Evolutionary conservation across 2,888 invertebrate genomes (phyloP).

Genomic region (Stenotaenia linearis): DNA sequence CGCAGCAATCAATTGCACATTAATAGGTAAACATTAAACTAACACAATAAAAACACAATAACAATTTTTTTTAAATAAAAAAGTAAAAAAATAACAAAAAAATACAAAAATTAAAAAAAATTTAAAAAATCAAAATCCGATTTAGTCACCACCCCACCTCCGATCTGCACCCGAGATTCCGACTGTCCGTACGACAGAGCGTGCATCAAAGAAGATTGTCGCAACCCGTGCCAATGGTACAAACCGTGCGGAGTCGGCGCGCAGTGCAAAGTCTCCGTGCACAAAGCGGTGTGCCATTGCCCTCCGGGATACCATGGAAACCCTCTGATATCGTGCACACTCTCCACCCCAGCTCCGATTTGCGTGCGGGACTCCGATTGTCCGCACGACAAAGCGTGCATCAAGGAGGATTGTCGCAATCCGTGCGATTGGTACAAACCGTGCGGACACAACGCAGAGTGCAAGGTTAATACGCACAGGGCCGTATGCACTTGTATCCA

Average conservation of each 20-base stretch:
- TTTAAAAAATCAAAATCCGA: not conserved
- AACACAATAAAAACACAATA: not conserved
- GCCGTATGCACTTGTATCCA: slow-evolving; percentile 72
- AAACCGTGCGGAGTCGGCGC: slow-evolving; percentile 70
- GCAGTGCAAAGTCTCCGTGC: slow-evolving; percentile 68
- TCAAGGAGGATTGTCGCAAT: slow-evolving; percentile 65
- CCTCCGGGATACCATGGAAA: slow-evolving; percentile 68
- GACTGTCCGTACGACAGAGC: slow-evolving; percentile 65
- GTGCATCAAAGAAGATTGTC: slow-evolving; percentile 61
- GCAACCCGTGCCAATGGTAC: slow-evolving; percentile 60
- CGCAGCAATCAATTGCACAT: slow-evolving; percentile 13
- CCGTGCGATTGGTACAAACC: slow-evolving; percentile 63
- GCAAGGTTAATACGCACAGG: slow-evolving; percentile 77
- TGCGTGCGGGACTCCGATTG: slow-evolving; percentile 50
- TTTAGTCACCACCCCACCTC: slow-evolving; percentile 42
- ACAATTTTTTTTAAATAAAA: not conserved
- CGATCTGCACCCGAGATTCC: slow-evolving; percentile 68
- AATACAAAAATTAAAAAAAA: not conserved
- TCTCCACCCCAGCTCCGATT: slow-evolving; percentile 28
- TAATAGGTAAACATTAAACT: not conserved
- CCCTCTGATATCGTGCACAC: slow-evolving; percentile 62
- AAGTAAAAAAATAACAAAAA: not conserved
- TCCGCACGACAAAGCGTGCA: slow-evolving; percentile 67
- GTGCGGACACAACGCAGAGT: slow-evolving; percentile 76
- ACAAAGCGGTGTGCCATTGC: slow-evolving; percentile 70